Percentiles rank a stretch among this genome's conserved stretches.
Conservation (phyloP, 2,797 vertebrate genomes). For the Danio jaintianensis region DNA sequence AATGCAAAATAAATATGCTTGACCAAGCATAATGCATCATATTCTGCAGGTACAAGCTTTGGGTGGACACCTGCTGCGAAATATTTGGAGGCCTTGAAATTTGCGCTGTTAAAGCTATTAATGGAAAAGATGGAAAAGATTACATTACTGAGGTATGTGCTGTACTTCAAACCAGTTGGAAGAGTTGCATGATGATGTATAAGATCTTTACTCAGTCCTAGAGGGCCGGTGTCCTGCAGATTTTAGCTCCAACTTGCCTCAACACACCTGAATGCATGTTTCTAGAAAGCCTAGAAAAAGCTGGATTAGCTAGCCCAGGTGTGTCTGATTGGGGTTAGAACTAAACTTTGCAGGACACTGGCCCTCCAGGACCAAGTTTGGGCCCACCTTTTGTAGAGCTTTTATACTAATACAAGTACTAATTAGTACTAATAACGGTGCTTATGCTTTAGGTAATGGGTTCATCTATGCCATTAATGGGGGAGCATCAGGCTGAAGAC, state of each 20-base stretch:
- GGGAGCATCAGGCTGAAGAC: conserved; percentile 93
- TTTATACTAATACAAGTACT: background rate
- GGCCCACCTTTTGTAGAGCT: no score
- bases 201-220: no score
- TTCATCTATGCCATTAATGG: conserved; percentile 93
- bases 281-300: no score
- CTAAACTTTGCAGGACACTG: no score
- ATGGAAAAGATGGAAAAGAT: conserved; percentile 96
- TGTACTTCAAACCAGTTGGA: background rate
- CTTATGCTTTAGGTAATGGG: conserved; percentile 85
- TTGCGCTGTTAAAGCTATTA: conserved; percentile 97
- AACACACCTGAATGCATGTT: no score
- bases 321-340: no score
- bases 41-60: conserved; percentile 89
- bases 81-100: conserved; percentile 95
- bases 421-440: background rate
- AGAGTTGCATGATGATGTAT: no score
- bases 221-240: no score
- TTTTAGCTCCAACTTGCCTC: no score
- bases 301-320: no score
- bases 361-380: no score
- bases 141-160: conserved; percentile 94
- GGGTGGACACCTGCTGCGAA: conserved; percentile 95
- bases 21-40: background rate
- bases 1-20: background rate